Base-by-base conservation (phyloP, 2,888 invertebrate genomes). In the Phyllotreta striolata region DNA sequence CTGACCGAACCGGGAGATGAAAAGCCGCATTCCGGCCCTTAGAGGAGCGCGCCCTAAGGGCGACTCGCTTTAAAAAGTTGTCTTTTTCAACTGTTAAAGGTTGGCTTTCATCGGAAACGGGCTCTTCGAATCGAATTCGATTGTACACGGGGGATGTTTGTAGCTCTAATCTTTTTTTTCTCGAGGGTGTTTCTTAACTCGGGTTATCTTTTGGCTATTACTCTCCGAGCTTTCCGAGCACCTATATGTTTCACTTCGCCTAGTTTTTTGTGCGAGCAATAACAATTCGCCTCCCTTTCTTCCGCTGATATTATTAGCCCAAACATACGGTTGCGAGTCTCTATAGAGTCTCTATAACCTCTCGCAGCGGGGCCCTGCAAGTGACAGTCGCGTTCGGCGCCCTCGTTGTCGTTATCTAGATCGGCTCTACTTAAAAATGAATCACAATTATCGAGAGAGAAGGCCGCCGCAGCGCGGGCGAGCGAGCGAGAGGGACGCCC, bases 401-500 rank as follows among this genome's bases (percentile, higher is more conserved):
- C 66, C 44, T 54, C 46, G 62, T 56, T 68, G 63, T 63, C 64
- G 59, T 49, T 67, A 66, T 64, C 66, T 57, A 55, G 57, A 69
- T 73, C 70, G 67, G 75, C 70, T 72, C 72, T 76, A 76, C 77
- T 77, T 76, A 74, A 76, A 76, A 78, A 74, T 77, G 75, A 77
- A 77, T 78, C 76, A 77, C 77, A 78, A 77, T 76, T 76, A 75
- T 71, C 70, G 71, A 63, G 37, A 51, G 49, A 51, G 60, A 70
- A 68, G 70, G 63, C 64, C 4, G 24, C 4, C 4, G 4, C 4
- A 4, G 2, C 2, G 24, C 1, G 24, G 2, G 24, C 24, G 24
- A 24, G 24, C 24, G 24, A 24, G 24, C 24, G 24, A 24, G 24
- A 24, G 24, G 24, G 24, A 24, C 24, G 24, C 24, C 24, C 24